phyloP scores from a whole-genome alignment of 92 coral and sea anemone species.

The Epizoanthus stellaris region DNA sequence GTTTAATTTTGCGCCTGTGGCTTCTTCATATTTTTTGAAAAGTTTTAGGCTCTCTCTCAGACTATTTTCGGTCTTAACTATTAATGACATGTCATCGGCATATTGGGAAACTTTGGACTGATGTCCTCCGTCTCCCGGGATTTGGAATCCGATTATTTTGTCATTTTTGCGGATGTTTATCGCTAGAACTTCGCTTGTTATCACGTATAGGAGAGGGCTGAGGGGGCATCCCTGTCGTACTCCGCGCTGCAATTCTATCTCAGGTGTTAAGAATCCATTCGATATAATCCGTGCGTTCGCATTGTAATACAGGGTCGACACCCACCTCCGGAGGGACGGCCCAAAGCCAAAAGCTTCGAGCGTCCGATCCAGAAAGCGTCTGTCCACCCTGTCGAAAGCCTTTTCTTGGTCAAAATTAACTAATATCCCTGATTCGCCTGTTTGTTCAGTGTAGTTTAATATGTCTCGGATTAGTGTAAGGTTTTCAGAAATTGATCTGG shows the following conservation, averaged over 20 bases:
- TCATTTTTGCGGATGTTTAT: not conserved
- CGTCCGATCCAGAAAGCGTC: too few relatives aligned
- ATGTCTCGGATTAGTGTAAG: too few relatives aligned
- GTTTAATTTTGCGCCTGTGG: not conserved
- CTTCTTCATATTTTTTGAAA: too few relatives aligned
- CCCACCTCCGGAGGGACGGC: too few relatives aligned
- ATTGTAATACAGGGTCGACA: not conserved
- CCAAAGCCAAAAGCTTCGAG: too few relatives aligned
- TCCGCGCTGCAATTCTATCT: not conserved
- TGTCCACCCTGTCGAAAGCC: too few relatives aligned
- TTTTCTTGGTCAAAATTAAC: too few relatives aligned
- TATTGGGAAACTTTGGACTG: not conserved
- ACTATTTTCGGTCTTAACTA: not conserved
- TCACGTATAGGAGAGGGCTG: not conserved
- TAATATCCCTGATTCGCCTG: too few relatives aligned
- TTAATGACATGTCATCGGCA: not conserved
- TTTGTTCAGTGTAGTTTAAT: too few relatives aligned
- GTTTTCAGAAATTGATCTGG: too few relatives aligned
- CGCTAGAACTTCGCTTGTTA: not conserved
- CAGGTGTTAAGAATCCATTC: not conserved
- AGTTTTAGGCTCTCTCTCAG: too few relatives aligned
- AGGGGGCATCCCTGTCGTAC: slow-evolving; percentile 6
- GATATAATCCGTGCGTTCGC: not conserved
- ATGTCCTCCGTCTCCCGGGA: not conserved
- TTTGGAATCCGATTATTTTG: not conserved